Conservation (phyloP, 1,140 invertebrate genomes). For the Heliconius hewitsoni region DNA sequence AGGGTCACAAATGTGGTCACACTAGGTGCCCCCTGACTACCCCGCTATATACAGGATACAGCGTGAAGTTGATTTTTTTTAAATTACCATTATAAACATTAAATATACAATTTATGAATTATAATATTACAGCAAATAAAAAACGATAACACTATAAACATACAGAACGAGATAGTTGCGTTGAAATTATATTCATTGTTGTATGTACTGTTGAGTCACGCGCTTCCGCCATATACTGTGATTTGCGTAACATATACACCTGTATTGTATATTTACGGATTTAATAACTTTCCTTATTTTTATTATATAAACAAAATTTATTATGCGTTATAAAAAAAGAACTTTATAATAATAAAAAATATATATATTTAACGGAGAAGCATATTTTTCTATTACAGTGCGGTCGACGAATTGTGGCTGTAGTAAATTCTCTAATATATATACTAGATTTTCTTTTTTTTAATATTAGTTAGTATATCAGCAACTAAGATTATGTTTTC, state of each 20-base stretch:
- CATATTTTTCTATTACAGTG: not conserved
- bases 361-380: not conserved
- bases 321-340: not conserved
- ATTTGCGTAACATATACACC: conserved; percentile 32
- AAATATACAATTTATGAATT: too few relatives aligned
- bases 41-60: too few relatives aligned
- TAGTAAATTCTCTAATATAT: too few relatives aligned
- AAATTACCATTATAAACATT: too few relatives aligned
- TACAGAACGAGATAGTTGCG: conserved; percentile 25
- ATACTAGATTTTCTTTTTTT: not conserved
- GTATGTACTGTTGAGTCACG: conserved; percentile 30
- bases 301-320: not conserved
- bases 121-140: conserved; percentile 1
- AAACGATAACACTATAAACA: conserved; percentile 4
- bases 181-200: conserved; percentile 36
- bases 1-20: too few relatives aligned
- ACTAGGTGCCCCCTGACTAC: too few relatives aligned
- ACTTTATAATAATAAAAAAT: not conserved
- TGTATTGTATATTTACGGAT: conserved; percentile 18
- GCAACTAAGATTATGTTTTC: conserved; percentile 8
- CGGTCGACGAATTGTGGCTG: too few relatives aligned
- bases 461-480: not conserved
- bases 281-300: not conserved
- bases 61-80: too few relatives aligned
- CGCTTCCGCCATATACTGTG: conserved; percentile 29